These are phyloP conservation scores for Cheilosia variabilis DNA, from an alignment of 2,888 invertebrate species.

Conservation along the genomic window DNA sequence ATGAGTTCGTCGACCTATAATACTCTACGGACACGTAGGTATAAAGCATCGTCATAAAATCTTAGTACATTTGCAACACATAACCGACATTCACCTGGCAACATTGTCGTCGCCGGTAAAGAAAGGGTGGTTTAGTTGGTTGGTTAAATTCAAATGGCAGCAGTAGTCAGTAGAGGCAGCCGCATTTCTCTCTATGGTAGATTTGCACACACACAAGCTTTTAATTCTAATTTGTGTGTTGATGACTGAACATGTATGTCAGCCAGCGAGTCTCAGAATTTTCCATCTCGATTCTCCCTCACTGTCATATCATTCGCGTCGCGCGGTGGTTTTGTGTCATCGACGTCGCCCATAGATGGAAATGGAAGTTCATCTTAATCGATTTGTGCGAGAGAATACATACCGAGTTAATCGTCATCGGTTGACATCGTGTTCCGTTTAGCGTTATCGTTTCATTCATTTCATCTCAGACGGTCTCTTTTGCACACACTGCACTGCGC, in stretches of 20 bases:
- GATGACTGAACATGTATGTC: conserved; percentile 75
- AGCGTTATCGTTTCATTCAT: conserved; percentile 51
- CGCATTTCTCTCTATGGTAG: conserved; percentile 46
- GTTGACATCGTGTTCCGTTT: conserved; percentile 69
- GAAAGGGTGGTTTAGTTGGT: conserved; percentile 55
- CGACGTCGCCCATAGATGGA: conserved; percentile 56
- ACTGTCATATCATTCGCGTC: conserved; percentile 62
- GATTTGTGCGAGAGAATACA: conserved; percentile 67
- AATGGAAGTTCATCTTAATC: conserved; percentile 73
- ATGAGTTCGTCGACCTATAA: too few relatives aligned
- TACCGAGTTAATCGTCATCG: conserved; percentile 65
- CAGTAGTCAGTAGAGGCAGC: neutral
- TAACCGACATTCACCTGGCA: conserved; percentile 32
- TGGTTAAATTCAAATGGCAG: conserved; percentile 43
- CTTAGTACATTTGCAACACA: neutral
- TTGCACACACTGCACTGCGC: conserved; percentile 27
- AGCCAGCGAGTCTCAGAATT: conserved; percentile 41
- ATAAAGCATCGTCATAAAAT: neutral
- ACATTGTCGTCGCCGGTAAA: conserved; percentile 30
- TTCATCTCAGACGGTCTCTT: conserved; percentile 62
- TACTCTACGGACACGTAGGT: too few relatives aligned
- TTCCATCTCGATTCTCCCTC: conserved; percentile 16
- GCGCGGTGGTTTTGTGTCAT: conserved; percentile 69
- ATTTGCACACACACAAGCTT: conserved; percentile 48
- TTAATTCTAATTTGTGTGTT: conserved; percentile 74